Conservation (phyloP, 2,797 vertebrate genomes). For the Falco concolor region DNA sequence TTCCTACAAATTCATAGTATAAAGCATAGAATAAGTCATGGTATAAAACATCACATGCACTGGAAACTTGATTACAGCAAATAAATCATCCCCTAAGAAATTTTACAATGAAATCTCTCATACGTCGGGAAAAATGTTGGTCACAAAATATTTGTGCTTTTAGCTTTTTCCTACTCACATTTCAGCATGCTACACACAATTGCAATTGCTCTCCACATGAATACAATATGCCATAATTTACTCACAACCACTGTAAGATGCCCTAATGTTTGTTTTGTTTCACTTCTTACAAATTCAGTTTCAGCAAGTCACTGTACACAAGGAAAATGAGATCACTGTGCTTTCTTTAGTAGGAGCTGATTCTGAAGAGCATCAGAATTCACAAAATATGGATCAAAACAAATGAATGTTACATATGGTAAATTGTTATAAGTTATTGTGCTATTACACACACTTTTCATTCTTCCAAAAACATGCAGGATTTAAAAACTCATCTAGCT, state of each 20-base stretch:
- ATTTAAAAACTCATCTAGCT: background rate
- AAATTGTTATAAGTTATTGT: background rate
- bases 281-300: background rate
- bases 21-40: constrained; percentile 27
- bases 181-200: background rate
- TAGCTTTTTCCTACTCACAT: background rate
- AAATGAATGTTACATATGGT: background rate
- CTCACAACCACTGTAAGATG: background rate
- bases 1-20: constrained; percentile 78
- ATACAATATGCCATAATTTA: background rate
- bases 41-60: background rate
- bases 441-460: background rate
- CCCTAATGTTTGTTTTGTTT: background rate
- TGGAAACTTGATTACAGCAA: background rate
- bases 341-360: background rate
- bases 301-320: background rate
- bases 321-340: background rate
- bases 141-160: background rate
- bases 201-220: background rate
- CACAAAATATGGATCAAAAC: background rate
- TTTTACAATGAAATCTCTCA: background rate
- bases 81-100: background rate
- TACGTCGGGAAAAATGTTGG: background rate
- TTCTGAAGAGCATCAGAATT: background rate
- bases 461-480: background rate